phyloP scores from a whole-genome alignment of 2,797 vertebrate species.

The Apogon hyalosoma region DNA sequence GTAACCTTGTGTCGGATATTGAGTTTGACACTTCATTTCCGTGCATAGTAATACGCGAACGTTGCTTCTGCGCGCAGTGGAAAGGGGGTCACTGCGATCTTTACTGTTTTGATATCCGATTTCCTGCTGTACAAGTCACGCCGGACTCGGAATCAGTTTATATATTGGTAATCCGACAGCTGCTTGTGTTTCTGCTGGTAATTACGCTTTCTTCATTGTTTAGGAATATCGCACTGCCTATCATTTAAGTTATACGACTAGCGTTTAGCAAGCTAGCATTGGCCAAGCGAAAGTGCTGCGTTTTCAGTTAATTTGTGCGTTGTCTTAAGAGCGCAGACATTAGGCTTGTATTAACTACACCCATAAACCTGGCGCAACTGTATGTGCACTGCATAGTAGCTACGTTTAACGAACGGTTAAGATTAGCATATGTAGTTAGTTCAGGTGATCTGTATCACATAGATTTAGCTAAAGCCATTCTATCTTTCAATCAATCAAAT shows the following conservation, averaged over 20 bases:
- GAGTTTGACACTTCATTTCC: background rate
- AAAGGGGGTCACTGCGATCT: constrained; percentile 59
- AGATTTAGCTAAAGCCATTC: no score
- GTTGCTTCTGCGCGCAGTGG: constrained; percentile 23
- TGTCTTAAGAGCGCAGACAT: background rate
- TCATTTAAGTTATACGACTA: constrained; percentile 24
- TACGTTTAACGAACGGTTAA: no score
- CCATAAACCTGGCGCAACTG: no score
- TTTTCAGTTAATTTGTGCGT: background rate
- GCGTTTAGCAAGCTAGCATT: constrained; percentile 47
- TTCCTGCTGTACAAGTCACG: background rate
- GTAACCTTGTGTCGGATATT: background rate
- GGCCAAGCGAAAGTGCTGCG: constrained; percentile 29
- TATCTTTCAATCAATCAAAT: no score
- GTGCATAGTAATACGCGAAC: background rate
- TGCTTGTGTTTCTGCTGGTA: background rate
- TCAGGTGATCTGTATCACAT: no score
- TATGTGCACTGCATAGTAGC: no score
- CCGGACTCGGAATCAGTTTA: rapidly evolving
- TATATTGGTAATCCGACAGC: rapidly evolving
- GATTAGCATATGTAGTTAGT: no score
- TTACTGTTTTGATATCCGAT: constrained; percentile 15
- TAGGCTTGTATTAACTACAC: background rate
- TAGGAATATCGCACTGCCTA: background rate
- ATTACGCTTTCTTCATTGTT: no score